Evolutionary conservation across 2,113 vertebrate species (phyloP).

Genomic region (Bungarus multicinctus): DNA sequence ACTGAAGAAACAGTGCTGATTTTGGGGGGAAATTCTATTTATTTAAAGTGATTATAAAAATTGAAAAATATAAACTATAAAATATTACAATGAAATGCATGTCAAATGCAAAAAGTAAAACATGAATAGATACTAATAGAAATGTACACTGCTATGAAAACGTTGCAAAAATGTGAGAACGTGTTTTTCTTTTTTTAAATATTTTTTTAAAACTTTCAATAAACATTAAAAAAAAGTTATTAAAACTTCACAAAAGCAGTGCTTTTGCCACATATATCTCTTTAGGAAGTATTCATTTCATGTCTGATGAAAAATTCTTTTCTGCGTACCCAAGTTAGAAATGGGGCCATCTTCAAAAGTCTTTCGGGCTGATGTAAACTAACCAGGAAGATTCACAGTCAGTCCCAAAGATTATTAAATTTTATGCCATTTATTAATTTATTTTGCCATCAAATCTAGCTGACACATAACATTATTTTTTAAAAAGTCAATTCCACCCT

Average conservation of each 20-base stretch:
- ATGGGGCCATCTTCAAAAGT: background rate
- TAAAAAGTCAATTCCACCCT: background rate
- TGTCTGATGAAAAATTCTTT: background rate
- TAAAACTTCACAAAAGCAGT: background rate
- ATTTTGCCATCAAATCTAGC: background rate
- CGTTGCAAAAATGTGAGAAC: too few species aligned
- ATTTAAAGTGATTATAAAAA: background rate
- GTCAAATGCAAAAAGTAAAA: background rate
- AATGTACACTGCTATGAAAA: too few species aligned
- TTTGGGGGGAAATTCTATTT: background rate
- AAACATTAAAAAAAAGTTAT: background rate
- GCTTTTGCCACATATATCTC: background rate
- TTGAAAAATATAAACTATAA: background rate
- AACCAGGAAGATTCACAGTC: background rate
- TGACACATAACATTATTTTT: background rate
- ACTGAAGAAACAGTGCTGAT: background rate
- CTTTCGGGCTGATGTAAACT: background rate
- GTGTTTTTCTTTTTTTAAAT: too few species aligned
- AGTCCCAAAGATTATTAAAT: background rate
- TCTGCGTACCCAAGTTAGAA: background rate
- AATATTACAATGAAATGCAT: background rate
- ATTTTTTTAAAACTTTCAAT: too few species aligned
- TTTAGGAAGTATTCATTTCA: background rate
- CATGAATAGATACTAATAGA: background rate
- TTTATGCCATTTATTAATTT: background rate